Evolutionary conservation across 2,888 invertebrate species (phyloP).

Genomic region (Phalera bucephala): DNA sequence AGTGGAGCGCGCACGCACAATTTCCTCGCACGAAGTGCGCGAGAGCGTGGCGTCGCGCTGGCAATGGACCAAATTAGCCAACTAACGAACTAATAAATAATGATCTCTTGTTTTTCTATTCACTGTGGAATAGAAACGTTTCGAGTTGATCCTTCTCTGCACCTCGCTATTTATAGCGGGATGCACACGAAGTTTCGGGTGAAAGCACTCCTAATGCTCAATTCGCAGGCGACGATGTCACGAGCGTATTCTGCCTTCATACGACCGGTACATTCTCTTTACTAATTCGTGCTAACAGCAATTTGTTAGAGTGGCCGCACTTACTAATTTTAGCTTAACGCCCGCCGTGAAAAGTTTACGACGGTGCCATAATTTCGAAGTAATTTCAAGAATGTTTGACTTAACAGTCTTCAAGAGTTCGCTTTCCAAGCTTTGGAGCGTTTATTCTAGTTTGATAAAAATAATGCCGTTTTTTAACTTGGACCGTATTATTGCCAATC

Average conservation of each 20-base stretch:
- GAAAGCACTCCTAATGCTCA: conserved; percentile 77
- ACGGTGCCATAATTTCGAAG: conserved; percentile 76
- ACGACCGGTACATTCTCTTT: conserved; percentile 63
- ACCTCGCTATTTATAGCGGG: conserved; percentile 68
- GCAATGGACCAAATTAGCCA: conserved; percentile 81
- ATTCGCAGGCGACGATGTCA: conserved; percentile 69
- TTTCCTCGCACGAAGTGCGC: conserved; percentile 68
- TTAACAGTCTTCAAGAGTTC: conserved; percentile 64
- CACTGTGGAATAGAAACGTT: conserved; percentile 77
- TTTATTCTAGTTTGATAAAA: conserved; percentile 58
- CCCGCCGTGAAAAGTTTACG: conserved; percentile 73
- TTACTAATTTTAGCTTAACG: conserved; percentile 77
- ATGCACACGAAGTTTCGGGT: conserved; percentile 79
- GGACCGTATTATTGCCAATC: neutral
- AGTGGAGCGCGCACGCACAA: conserved; percentile 64
- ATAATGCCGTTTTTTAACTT: conserved; percentile 30
- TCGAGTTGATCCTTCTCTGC: conserved; percentile 67
- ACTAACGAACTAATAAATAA: conserved; percentile 83
- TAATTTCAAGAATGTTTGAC: conserved; percentile 76
- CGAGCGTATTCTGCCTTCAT: conserved; percentile 49
- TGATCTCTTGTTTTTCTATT: conserved; percentile 83
- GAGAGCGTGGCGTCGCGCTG: conserved; percentile 76
- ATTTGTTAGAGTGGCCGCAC: conserved; percentile 71
- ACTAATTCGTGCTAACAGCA: conserved; percentile 73
- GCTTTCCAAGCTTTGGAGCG: conserved; percentile 53